A percentile compares a stretch with the other conserved stretches of the same genome.
Conservation (phyloP, 37 sponge, comb jelly and placozoan genomes). For the Aplysina aerophoba region DNA sequence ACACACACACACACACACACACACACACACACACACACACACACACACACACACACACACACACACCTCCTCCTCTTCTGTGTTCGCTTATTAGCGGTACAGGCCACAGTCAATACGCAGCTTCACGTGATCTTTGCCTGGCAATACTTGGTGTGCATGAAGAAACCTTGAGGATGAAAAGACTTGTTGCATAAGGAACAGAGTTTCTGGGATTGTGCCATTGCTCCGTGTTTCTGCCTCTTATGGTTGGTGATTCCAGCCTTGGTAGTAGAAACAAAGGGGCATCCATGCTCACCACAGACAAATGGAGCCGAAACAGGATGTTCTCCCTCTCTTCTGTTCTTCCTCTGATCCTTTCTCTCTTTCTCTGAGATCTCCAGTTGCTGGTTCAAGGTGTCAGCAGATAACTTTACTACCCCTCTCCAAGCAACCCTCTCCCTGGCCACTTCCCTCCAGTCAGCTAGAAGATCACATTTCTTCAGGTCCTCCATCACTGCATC, state of each 20-base stretch:
- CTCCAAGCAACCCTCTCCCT: not conserved
- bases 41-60: too few relatives aligned
- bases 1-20: too few relatives aligned
- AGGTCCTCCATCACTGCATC: not conserved
- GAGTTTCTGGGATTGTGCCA: not conserved
- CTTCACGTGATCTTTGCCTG: too few relatives aligned
- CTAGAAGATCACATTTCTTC: not conserved
- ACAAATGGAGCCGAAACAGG: too few relatives aligned
- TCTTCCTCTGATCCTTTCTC: not conserved
- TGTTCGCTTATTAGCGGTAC: slow-evolving; percentile 7
- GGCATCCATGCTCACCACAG: not conserved
- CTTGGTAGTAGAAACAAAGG: not conserved
- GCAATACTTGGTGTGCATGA: not conserved
- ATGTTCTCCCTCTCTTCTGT: not conserved
- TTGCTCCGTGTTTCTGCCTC: not conserved
- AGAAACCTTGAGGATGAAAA: not conserved
- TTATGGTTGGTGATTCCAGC: slow-evolving; percentile 1
- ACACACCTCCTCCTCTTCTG: not conserved
- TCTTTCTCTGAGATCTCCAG: not conserved
- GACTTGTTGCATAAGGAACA: not conserved
- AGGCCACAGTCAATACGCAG: slow-evolving; percentile 2
- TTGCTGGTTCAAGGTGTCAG: not conserved
- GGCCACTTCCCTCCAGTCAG: not conserved
- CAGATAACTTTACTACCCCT: not conserved
- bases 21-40: too few relatives aligned